Evolutionary conservation across 2,797 vertebrate genomes (phyloP), one percentile per base, ranked within the genome.

Genomic region (Malurus splendens): DNA sequence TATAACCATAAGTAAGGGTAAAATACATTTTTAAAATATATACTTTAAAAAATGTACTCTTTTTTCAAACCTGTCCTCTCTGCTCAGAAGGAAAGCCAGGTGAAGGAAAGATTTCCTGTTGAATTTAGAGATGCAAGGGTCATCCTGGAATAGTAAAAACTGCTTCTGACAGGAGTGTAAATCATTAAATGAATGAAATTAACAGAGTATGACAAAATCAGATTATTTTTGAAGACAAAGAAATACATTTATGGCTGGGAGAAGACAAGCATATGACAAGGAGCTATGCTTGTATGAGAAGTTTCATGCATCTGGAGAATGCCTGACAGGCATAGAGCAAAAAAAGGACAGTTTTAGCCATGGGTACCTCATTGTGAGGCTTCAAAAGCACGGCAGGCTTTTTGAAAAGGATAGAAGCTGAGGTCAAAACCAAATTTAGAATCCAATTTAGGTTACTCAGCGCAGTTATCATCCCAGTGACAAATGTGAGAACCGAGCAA

Each of bases 351-450:
- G 54, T 71, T 77, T 80, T 89, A 91, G 68, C 39, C 32, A 47
- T 14, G 17, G 73, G 9, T 33, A 88, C 60, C 9, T 18, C 61
- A 45, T 77, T 89, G 65, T 68, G 61, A 67, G 60, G 11, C 30
- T 88, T 88, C 93, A 62, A 87, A 92, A 91, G 55, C 56, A 68
- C 0, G 16, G 38, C n/a, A 73, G 38, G 33, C 36, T 79, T 75
- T 84, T 91, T 48, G 61, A 90, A 96, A 93, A 94, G 65, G 30
- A 93, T 54, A 48, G 55, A 93, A 96, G 30, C 32, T 67, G 71
- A 89, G 81, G 60, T 80, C 55, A 89, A 68, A 70, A 90, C 24
- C 64, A 91, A 94, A 85, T 76, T 87, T 66, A 92, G 48, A 67
- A 91, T 24, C 44, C 86, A 91, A 82, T 80, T 84, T 72, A 90